Base-by-base conservation (phyloP, 2,888 invertebrate species). In the Margaritifera margaritifera region DNA sequence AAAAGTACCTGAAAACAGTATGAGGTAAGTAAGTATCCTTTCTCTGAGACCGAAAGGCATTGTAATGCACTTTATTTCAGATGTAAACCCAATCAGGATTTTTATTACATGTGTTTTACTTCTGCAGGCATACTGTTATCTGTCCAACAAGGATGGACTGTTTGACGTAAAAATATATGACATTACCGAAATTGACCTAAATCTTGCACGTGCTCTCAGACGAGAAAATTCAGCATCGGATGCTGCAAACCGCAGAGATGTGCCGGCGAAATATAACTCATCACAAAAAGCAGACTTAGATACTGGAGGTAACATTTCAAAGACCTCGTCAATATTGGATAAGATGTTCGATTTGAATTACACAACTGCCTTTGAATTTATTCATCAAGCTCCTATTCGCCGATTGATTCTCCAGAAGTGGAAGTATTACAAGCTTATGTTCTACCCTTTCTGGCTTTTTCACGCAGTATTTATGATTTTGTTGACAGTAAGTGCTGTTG, bases 141-240 rank as follows among this genome's bases (percentile, higher is more conserved):
- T 80, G 8, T 79, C 80, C 59, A 63, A 73, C n/a, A 74, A 79
- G 54, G 82, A 84, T 61, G 84, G 84, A 25, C 63, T 83, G 31
- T 83, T 82, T 69, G 83, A 84, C 64, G 77, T 81, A n/a, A 78
- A 82, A 42, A 69, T 80, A 19, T 83, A 79, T 66, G 84, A 84
- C 66, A 75, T 84, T 56, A 81, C 84, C 15, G 84, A 84, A 61
- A 79, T 84, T 11, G 83, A 84, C 69, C 42, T 1, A 0, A 15
- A 42, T 42, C 42, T 42, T 42, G 11, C 42, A 4, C 11, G 42
- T 42, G 2, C 42, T 2, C 15, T 42, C 11, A 11, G 15, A 42
- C 42, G 11, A 42, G 42, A n/a, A 42, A 15, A 42, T 42, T 11
- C 42, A 42, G 8, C 2, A 1, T 42, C 42, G 11, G 1, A 11